These are phyloP conservation scores for sheep (Ovis aries) DNA, from an alignment of 2,113 vertebrate species.

Conservation along the genomic window ARS-UI_Ramb_v3.0 NC_056056.1:56606501-56607000, in stretches of 20 bases:
- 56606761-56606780: background rate
- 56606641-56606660: background rate
- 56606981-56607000: background rate
- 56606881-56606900: background rate
- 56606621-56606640: background rate
- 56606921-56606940: background rate
- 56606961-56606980: background rate
- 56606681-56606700: background rate
- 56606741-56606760: fast-evolving
- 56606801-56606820: background rate
- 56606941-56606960: background rate
- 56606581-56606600: background rate
- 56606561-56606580: background rate
- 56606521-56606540: background rate
- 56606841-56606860: fast-evolving
- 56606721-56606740: background rate
- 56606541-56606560: background rate
- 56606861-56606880: background rate
- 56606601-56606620: background rate
- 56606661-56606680: background rate
- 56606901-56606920: background rate
- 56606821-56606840: background rate
- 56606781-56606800: background rate
- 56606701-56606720: background rate
- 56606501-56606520: background rate